Evolutionary conservation across 2,888 invertebrate genomes (phyloP).

Genomic region (Caenorhabditis sinica): DNA sequence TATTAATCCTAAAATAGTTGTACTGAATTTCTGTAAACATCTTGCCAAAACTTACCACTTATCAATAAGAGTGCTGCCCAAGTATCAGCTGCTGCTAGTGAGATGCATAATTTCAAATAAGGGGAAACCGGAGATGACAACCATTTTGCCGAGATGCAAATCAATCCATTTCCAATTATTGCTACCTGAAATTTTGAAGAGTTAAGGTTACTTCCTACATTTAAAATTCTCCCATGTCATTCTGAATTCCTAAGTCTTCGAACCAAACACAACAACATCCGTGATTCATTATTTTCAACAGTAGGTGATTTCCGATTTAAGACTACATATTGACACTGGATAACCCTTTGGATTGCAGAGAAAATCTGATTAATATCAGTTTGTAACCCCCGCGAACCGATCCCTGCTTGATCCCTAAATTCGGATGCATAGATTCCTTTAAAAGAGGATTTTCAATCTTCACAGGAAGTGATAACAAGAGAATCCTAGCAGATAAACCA

Average conservation of each 20-base stretch:
- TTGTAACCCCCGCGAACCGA: background rate
- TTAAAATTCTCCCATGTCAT: background rate
- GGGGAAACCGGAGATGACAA: constrained; percentile 79
- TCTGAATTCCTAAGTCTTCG: background rate
- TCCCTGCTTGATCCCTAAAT: background rate
- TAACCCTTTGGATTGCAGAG: background rate
- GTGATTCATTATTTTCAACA: constrained; percentile 11
- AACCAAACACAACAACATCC: constrained; percentile 16
- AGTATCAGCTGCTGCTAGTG: constrained; percentile 80
- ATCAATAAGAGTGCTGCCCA: constrained; percentile 80
- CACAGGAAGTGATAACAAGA: constrained; percentile 19
- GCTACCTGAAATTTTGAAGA: constrained; percentile 74
- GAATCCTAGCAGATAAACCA: constrained; percentile 7
- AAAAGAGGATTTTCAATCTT: constrained; percentile 16
- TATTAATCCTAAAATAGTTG: constrained; percentile 77
- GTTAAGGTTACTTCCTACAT: background rate
- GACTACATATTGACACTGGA: background rate
- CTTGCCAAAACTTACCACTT: constrained; percentile 66
- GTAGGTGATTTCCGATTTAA: background rate
- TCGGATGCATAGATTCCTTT: too few species aligned
- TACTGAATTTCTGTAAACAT: too few species aligned
- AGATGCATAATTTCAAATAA: constrained; percentile 80
- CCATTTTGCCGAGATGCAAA: constrained; percentile 78
- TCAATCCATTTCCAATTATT: constrained; percentile 80
- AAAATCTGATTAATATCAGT: background rate